phyloP scores from a whole-genome alignment of 2,113 vertebrate species.

The Colinus virginianus region DNA sequence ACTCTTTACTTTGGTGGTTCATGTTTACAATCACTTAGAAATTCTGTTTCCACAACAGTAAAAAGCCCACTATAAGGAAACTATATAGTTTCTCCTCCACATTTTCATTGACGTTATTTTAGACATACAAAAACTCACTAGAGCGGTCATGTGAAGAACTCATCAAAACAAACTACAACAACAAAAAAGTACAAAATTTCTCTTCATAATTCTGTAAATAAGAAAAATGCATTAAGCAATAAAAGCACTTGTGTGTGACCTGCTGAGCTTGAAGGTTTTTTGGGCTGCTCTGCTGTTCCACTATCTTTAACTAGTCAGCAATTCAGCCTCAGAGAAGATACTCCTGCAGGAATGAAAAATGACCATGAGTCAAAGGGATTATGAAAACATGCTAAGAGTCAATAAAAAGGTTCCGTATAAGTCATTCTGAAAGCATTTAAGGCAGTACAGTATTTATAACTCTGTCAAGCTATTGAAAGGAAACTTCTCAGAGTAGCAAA shows the following conservation, averaged over 20 bases:
- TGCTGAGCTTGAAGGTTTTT: neutral
- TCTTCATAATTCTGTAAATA: neutral
- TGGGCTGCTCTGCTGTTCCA: neutral
- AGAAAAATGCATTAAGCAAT: neutral
- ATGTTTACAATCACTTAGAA: neutral
- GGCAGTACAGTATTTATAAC: neutral
- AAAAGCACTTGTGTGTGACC: neutral
- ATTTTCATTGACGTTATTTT: neutral
- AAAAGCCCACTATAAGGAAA: neutral
- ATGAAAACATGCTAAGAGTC: neutral
- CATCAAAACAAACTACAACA: neutral
- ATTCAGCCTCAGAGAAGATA: neutral
- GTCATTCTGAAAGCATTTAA: conserved; percentile 25
- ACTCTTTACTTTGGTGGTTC: neutral
- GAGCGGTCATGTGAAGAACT: neutral
- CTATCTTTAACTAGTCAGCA: neutral
- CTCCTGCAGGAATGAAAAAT: neutral
- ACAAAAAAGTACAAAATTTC: neutral
- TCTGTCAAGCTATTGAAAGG: neutral
- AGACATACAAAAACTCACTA: neutral
- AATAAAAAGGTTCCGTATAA: neutral
- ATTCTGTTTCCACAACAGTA: neutral
- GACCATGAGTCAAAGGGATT: neutral
- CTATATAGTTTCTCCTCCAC: neutral
- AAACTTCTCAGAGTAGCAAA: neutral